Conservation (phyloP, 2,113 vertebrate species). For the Deroptyus accipitrinus region DNA sequence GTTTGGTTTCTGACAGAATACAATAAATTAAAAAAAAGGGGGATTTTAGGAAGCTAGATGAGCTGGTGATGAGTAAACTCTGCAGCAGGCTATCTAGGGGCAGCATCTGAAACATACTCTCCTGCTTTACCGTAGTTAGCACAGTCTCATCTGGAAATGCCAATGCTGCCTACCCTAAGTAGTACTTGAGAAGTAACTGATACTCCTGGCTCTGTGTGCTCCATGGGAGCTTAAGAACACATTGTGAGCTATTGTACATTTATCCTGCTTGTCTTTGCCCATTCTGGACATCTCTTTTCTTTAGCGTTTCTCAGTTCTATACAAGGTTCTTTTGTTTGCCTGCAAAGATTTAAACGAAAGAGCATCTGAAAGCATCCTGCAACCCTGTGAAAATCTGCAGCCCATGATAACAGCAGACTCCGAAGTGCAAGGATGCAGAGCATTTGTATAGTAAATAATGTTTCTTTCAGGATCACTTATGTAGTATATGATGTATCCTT, state of each 20-base stretch:
- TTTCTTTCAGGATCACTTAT: not conserved
- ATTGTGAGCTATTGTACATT: not conserved
- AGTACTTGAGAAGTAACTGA: not conserved
- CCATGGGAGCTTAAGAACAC: not conserved
- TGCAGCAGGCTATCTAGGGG: not conserved
- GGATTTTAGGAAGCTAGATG: not conserved
- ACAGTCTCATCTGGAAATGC: not conserved
- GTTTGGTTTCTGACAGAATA: not conserved
- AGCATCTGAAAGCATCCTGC: not conserved
- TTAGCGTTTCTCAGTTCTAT: not conserved
- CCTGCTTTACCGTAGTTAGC: not conserved
- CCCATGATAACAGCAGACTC: not conserved
- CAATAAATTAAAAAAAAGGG: not conserved
- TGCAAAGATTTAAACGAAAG: not conserved
- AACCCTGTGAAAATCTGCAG: not conserved
- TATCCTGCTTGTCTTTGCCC: not conserved
- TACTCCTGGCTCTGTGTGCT: not conserved
- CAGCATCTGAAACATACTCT: not conserved
- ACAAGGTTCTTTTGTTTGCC: not conserved
- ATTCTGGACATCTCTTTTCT: not conserved
- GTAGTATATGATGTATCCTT: not conserved
- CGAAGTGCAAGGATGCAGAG: not conserved
- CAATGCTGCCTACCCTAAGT: accelerated
- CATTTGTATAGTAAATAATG: not conserved
- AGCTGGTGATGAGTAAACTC: not conserved